phyloP scores from a whole-genome alignment of 2,888 invertebrate species.

The Cancer borealis region DNA sequence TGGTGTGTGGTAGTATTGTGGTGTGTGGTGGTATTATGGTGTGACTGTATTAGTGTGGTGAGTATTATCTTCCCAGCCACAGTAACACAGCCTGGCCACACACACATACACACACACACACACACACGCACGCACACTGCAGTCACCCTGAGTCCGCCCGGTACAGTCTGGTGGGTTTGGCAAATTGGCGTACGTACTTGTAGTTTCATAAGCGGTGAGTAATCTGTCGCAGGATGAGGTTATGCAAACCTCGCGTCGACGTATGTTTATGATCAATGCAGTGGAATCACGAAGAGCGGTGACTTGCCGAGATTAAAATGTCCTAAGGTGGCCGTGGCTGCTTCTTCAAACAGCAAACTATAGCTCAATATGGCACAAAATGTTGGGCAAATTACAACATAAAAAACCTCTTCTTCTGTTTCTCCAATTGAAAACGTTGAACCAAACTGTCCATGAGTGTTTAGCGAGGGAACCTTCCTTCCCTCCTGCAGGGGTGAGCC shows the following conservation, averaged over 20 bases:
- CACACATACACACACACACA: not conserved
- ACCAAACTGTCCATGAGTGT: conserved; percentile 6
- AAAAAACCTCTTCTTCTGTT: not conserved
- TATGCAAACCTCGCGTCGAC: not conserved
- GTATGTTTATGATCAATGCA: not conserved
- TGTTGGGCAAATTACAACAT: not conserved
- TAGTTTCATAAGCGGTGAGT: conserved; percentile 26
- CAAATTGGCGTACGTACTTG: not conserved
- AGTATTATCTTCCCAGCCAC: not conserved
- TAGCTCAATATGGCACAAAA: conserved; percentile 37
- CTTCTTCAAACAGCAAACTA: conserved; percentile 26
- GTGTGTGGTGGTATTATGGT: not conserved
- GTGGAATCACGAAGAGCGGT: not conserved
- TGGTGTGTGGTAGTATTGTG: not conserved
- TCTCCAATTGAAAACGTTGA: not conserved
- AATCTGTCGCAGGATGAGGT: not conserved
- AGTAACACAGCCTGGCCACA: not conserved
- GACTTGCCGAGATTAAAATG: conserved; percentile 4
- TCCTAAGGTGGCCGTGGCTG: conserved; percentile 10
- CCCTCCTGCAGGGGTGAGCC: not conserved
- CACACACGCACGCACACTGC: not conserved
- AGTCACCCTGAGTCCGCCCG: not conserved
- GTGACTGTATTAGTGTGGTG: too few species aligned
- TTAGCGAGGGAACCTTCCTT: conserved; percentile 25
- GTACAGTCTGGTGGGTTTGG: not conserved